Conservation (phyloP, 2,797 vertebrate species). For the Rhinatrema bivittatum region DNA sequence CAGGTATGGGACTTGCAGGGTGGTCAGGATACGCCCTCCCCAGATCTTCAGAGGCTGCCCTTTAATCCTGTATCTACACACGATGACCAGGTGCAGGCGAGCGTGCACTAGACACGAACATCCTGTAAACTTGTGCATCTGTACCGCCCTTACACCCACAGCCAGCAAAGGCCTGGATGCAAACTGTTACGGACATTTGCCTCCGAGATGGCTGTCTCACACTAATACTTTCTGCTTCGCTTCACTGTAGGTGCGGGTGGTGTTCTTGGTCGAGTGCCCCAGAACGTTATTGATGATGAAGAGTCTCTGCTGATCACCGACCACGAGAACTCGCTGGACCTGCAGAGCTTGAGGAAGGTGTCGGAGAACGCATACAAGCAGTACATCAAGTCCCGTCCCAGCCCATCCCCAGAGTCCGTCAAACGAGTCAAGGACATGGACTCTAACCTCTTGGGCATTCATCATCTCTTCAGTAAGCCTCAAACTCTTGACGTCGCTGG, state of each 20-base stretch:
- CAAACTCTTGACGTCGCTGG: no score
- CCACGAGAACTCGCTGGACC: conserved; percentile 69
- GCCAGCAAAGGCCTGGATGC: no score
- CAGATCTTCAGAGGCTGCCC: no score
- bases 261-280: conserved; percentile 81
- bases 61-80: neutral
- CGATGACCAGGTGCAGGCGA: neutral
- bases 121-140: no score
- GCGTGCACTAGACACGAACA: accelerated
- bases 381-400: conserved; percentile 82
- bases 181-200: no score
- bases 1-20: conserved; percentile 30
- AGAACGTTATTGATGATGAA: conserved; percentile 84
- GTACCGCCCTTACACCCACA: no score
- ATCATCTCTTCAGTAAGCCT: conserved; percentile 80
- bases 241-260: conserved; percentile 48
- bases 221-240: neutral
- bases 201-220: accelerated
- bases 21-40: no score
- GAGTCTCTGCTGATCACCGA: conserved; percentile 61
- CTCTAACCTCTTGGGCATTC: conserved; percentile 67
- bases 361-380: conserved; percentile 88
- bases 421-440: conserved; percentile 79
- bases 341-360: conserved; percentile 64
- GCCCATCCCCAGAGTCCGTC: conserved; percentile 81